Evolutionary conservation across 37 sponge, comb jelly and placozoan species (phyloP).

Genomic region (Amphimedon queenslandica): DNA sequence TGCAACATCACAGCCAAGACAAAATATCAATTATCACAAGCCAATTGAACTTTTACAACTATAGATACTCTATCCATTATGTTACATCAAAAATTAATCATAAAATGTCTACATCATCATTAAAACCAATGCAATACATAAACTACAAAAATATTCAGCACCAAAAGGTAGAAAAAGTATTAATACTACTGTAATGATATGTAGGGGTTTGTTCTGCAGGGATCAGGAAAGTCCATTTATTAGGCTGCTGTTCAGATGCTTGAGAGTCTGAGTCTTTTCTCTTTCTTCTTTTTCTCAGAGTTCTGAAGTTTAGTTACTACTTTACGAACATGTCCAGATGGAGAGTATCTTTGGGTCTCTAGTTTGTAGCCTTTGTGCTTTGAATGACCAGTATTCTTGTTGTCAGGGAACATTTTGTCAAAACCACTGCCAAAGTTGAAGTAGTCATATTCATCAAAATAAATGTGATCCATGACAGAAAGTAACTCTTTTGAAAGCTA

Average conservation of each 20-base stretch:
- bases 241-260: too few relatives aligned
- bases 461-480: constrained; percentile 23
- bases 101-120: too few relatives aligned
- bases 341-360: constrained; percentile 27
- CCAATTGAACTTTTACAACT: too few relatives aligned
- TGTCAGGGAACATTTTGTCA: constrained; percentile 23
- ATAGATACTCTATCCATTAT: too few relatives aligned
- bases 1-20: too few relatives aligned
- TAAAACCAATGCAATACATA: too few relatives aligned
- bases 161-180: background rate
- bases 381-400: constrained; percentile 23
- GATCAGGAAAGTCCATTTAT: too few relatives aligned
- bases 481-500: too few relatives aligned
- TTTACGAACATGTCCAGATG: constrained; percentile 42
- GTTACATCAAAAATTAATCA: too few relatives aligned
- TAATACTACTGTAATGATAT: background rate
- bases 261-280: background rate
- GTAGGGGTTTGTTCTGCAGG: background rate
- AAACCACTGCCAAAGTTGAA: constrained; percentile 58
- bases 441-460: constrained; percentile 45
- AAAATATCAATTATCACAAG: too few relatives aligned
- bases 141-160: background rate
- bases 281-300: constrained; percentile 48
- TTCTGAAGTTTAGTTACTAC: constrained; percentile 47
- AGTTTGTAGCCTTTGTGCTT: constrained; percentile 38